phyloP scores from a whole-genome alignment of 92 coral and sea anemone species.

The Ricordea florida region DNA sequence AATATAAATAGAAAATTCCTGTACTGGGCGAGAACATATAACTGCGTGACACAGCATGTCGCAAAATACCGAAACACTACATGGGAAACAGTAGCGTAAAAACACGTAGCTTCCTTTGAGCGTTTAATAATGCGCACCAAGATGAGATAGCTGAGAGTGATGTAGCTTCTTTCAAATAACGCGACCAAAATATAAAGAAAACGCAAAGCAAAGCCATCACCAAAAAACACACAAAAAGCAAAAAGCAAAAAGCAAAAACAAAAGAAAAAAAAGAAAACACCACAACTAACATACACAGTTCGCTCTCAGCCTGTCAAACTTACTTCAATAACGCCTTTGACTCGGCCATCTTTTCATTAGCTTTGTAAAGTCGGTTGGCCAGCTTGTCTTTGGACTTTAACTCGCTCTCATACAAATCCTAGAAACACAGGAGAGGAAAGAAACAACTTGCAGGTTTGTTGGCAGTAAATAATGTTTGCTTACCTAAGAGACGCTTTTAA shows the following conservation, averaged over 20 bases:
- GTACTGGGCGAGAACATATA: no score
- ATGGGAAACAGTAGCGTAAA: no score
- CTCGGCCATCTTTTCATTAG: conserved; percentile 91
- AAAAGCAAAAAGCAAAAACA: background rate
- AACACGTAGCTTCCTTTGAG: no score
- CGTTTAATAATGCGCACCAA: no score
- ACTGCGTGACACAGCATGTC: no score
- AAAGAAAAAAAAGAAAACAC: background rate
- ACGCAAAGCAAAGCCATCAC: background rate
- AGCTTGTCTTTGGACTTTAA: conserved; percentile 86
- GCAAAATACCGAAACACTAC: no score
- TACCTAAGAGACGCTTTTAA: background rate
- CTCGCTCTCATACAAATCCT: conserved; percentile 94
- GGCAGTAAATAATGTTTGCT: no score
- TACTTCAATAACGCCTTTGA: conserved; percentile 92
- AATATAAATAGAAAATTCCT: no score
- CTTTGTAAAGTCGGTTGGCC: conserved; percentile 78
- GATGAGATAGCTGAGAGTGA: no score
- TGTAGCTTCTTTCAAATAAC: no score
- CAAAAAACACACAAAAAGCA: background rate
- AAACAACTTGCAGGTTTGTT: no score
- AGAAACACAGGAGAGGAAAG: background rate
- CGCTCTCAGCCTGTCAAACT: conserved; percentile 16
- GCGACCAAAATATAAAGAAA: no score
- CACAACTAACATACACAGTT: background rate